Evolutionary conservation across 2,797 vertebrate genomes (phyloP), one percentile per base, ranked within the genome.

Genomic region (Danio albolineatus): DNA sequence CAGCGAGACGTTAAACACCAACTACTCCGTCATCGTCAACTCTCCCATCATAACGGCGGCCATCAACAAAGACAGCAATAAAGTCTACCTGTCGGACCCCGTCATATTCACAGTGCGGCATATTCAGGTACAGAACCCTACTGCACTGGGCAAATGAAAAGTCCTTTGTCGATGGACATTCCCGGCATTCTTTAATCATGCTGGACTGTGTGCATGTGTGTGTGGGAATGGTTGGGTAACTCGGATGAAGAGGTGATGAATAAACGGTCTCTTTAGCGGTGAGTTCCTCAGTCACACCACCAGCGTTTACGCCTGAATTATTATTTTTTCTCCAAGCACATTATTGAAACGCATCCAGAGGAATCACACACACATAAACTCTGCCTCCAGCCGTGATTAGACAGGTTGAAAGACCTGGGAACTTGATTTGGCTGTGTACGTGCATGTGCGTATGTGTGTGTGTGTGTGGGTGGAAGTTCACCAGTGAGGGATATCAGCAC

Each of bases 51-150:
- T 99, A 89, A 98, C 97, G 0, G 98, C 98, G 3, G 95, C 98
- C 90, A 99, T 99, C 91, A 99, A 97, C 93, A 99, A 98, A 88
- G 98, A 99, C 90, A 95, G 96, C 61, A 99, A 96, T 90, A 98
- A 98, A 90, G 96, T 99, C 83, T 99, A 98, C 88, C 92, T 99
- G 82, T 96, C 96, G 51, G 97, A 99, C 87, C 98, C 98, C 0
- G 98, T 99, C 85, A 94, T 98, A 72, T 99, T 98, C 85, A 98
- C 96, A 67, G 94, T 99, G 87, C 95, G 93, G 85, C 98, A 99
- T 85, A 94, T 98, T 46, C 96, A 98, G 96, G 98, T 99, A 94
- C 79, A 10, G 10, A 36, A 13, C 46, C 28, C 3, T 4, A 64
- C 39, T 3, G 14, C 57, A 0, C 28, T 28, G 28, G 51, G 5